Evolutionary conservation across 2,797 vertebrate species (phyloP).

Genomic region (Rhabdomys pumilio): DNA sequence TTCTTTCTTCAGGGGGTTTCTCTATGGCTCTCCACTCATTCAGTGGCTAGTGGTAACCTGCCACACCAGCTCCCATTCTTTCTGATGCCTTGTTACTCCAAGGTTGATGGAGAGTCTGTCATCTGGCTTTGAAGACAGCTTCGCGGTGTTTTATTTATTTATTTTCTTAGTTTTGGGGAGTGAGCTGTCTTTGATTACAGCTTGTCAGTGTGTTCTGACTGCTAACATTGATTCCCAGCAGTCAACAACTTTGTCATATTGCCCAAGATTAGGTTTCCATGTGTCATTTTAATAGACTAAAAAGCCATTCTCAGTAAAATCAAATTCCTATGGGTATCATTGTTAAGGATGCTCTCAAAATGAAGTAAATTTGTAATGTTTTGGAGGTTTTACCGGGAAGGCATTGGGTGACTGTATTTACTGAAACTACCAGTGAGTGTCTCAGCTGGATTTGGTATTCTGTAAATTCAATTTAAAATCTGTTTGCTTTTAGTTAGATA

Average conservation of each 20-base stretch:
- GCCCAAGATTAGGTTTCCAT: slow-evolving; percentile 79
- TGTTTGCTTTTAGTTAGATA: slow-evolving; percentile 64
- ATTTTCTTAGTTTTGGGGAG: slow-evolving; percentile 23
- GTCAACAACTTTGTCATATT: slow-evolving; percentile 78
- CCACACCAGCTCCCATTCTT: too few relatives aligned
- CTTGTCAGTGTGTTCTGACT: slow-evolving; percentile 71
- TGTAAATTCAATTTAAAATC: slow-evolving; percentile 76
- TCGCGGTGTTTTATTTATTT: slow-evolving; percentile 15
- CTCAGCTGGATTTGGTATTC: slow-evolving; percentile 72
- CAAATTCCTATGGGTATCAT: slow-evolving; percentile 73
- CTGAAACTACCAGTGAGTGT: slow-evolving; percentile 66
- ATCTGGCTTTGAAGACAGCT: slow-evolving; percentile 4
- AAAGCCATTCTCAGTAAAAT: slow-evolving; percentile 78
- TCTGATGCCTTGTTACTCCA: slow-evolving; percentile 32
- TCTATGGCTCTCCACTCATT: slow-evolving; percentile 36
- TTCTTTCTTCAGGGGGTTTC: slow-evolving; percentile 32
- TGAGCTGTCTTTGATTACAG: slow-evolving; percentile 75
- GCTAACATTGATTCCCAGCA: slow-evolving; percentile 78
- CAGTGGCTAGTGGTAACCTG: slow-evolving; percentile 15
- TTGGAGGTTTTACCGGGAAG: slow-evolving; percentile 74
- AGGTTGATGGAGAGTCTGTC: slow-evolving; percentile 38
- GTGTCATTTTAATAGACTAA: slow-evolving; percentile 84
- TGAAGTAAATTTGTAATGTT: slow-evolving; percentile 81
- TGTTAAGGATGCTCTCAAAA: slow-evolving; percentile 77
- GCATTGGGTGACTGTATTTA: slow-evolving; percentile 75